phyloP scores from a whole-genome alignment of 2,888 invertebrate species.

The Lysandra coridon region DNA sequence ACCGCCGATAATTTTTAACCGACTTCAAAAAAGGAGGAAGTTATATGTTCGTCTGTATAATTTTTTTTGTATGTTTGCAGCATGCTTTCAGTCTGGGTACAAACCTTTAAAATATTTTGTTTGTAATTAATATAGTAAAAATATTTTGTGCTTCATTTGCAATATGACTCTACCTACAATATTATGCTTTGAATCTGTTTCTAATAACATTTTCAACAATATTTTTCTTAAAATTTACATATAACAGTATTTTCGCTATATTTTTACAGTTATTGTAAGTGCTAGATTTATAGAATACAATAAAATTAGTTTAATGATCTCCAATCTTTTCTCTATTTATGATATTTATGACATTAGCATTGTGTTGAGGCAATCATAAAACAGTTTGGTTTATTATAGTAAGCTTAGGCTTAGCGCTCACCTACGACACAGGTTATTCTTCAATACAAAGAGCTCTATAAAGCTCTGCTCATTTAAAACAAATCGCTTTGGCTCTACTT shows the following conservation, averaged over 20 bases:
- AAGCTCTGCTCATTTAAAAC: too few relatives aligned
- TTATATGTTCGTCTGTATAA: too few relatives aligned
- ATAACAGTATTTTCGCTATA: slow-evolving; percentile 1
- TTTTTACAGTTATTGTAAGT: slow-evolving; percentile 12
- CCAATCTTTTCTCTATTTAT: not conserved
- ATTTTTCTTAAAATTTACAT: not conserved
- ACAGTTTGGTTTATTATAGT: not conserved
- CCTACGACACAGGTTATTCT: too few relatives aligned
- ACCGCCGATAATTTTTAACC: not conserved
- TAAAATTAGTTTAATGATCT: slow-evolving; percentile 20
- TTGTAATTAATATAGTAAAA: not conserved
- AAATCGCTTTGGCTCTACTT: too few relatives aligned
- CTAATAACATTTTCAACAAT: not conserved
- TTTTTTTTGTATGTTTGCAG: not conserved
- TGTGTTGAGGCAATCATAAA: slow-evolving; percentile 18
- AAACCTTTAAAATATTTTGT: not conserved
- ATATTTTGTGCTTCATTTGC: not conserved
- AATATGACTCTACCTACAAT: not conserved
- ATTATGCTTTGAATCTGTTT: not conserved
- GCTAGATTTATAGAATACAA: not conserved
- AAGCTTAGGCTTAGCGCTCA: not conserved
- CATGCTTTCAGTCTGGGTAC: not conserved
- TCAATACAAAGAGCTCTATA: too few relatives aligned
- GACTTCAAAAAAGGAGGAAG: too few relatives aligned
- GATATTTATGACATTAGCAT: slow-evolving; percentile 4